Percentiles rank a stretch among this genome's conserved stretches.
phyloP scores from a whole-genome alignment of 2,888 invertebrate genomes.

The Rhyacophila evoluta region DNA sequence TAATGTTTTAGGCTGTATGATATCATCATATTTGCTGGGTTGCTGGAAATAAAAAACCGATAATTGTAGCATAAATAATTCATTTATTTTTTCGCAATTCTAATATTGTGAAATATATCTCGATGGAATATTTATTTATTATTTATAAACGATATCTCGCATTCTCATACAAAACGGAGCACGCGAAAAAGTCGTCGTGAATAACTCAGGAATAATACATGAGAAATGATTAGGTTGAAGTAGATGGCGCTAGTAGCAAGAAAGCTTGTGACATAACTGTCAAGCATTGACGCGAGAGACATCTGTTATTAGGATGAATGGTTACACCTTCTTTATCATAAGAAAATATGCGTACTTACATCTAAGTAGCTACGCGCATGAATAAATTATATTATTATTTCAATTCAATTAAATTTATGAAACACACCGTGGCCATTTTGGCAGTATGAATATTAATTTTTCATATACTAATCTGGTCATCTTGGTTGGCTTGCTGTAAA shows the following conservation, averaged over 20 bases:
- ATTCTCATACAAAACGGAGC: not conserved
- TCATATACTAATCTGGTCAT: too few species aligned
- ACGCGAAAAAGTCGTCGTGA: constrained; percentile 13
- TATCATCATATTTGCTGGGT: too few species aligned
- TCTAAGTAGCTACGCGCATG: too few species aligned
- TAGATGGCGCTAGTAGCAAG: constrained; percentile 4
- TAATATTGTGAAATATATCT: not conserved
- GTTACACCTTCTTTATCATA: not conserved
- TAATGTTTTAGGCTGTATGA: too few species aligned
- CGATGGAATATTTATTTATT: not conserved
- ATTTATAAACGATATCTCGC: not conserved
- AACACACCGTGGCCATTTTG: too few species aligned
- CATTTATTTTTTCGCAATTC: too few species aligned
- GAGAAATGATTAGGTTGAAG: constrained; percentile 25
- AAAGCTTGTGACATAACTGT: constrained; percentile 37
- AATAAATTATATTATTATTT: too few species aligned
- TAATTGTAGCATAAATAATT: too few species aligned
- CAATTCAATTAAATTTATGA: too few species aligned
- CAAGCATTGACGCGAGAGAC: constrained; percentile 40
- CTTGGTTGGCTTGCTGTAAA: too few species aligned
- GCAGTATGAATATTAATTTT: too few species aligned
- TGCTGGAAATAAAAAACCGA: too few species aligned
- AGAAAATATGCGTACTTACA: not conserved
- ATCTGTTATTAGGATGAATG: constrained; percentile 39
- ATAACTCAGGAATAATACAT: constrained; percentile 26